phyloP scores from a whole-genome alignment of 2,113 vertebrate genomes.

The Pygoscelis antarcticus region DNA sequence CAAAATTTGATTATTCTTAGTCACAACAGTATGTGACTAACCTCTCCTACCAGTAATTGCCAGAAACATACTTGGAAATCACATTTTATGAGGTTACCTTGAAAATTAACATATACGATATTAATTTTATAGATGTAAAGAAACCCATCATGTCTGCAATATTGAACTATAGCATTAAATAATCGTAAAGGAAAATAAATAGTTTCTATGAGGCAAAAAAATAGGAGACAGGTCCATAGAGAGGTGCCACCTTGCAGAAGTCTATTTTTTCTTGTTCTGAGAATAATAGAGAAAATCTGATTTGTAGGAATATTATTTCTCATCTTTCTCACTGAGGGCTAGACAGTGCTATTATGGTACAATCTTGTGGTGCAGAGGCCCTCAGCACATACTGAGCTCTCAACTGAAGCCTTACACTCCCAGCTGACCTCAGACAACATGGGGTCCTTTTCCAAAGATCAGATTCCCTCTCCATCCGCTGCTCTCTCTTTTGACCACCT shows the following conservation, averaged over 20 bases:
- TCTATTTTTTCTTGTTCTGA: background rate
- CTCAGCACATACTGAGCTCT: background rate
- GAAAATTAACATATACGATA: slow-evolving; percentile 38
- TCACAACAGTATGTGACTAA: background rate
- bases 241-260: background rate
- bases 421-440: background rate
- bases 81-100: slow-evolving; percentile 21
- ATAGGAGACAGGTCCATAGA: background rate
- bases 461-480: background rate
- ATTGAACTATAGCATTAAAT: slow-evolving; percentile 17
- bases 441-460: background rate
- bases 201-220: background rate
- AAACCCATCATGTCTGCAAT: background rate
- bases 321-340: background rate
- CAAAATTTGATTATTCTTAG: slow-evolving; percentile 49
- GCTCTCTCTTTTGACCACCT: background rate
- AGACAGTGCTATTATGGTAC: background rate
- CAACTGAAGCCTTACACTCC: background rate
- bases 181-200: background rate
- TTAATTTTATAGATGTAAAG: slow-evolving; percentile 37
- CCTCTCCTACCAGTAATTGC: slow-evolving; percentile 29
- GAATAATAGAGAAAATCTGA: background rate
- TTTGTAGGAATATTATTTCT: background rate
- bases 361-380: background rate
- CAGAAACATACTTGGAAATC: slow-evolving; percentile 17